A percentile compares a stretch with the other conserved stretches of the same genome.
phyloP scores from a whole-genome alignment of 2,888 invertebrate species.

The Litoditis marina region DNA sequence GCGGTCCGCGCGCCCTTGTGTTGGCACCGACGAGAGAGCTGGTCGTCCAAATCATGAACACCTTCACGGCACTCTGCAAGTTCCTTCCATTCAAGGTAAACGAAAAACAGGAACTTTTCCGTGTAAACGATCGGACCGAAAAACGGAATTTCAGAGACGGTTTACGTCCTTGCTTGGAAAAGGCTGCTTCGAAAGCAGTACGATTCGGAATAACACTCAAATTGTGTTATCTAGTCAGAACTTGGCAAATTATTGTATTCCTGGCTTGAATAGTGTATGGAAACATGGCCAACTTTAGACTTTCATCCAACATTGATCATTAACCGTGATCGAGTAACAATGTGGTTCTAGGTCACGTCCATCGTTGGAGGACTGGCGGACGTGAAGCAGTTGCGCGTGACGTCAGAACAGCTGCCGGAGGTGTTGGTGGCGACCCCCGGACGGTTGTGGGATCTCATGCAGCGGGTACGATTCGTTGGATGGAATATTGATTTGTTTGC shows the following conservation, averaged over 20 bases:
- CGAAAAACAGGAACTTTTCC: not conserved
- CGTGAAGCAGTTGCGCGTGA: conserved; percentile 85
- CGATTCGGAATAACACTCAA: too few species aligned
- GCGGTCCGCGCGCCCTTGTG: conserved; percentile 75
- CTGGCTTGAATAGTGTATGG: too few species aligned
- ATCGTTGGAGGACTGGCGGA: conserved; percentile 90
- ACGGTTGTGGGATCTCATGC: conserved; percentile 86
- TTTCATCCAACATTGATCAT: not conserved
- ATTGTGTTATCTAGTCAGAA: too few species aligned
- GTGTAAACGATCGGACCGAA: not conserved
- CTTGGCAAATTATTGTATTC: too few species aligned
- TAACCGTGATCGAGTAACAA: not conserved
- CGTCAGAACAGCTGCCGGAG: conserved; percentile 76
- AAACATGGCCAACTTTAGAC: too few species aligned
- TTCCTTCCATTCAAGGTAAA: conserved; percentile 40
- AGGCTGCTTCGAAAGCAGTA: too few species aligned
- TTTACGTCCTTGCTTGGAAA: too few species aligned
- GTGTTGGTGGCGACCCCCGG: conserved; percentile 96
- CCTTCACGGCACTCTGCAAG: conserved; percentile 76
- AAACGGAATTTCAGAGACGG: too few species aligned
- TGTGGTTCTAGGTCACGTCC: conserved; percentile 71
- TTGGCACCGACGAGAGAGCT: conserved; percentile 93
- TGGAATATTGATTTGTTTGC: too few species aligned
- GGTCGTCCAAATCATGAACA: conserved; percentile 85
- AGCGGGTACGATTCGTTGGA: conserved; percentile 57